A percentile compares a stretch with the other conserved stretches of the same genome.
Conservation (phyloP, 2,113 vertebrate genomes). For the Dissostichus mawsoni region DNA sequence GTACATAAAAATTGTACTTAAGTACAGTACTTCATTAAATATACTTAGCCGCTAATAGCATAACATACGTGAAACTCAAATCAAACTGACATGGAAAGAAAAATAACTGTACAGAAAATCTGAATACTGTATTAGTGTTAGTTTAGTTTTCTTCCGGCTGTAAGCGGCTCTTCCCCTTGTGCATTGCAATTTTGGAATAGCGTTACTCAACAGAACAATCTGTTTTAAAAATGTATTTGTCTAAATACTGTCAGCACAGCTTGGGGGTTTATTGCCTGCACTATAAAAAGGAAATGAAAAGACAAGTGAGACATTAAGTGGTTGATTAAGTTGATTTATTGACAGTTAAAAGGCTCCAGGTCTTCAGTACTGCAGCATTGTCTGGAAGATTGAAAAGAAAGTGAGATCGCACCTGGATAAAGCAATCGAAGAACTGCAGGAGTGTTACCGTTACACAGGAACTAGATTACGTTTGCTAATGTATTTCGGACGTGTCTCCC, state of each 20-base stretch:
- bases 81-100: background rate
- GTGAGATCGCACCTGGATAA: too few species aligned
- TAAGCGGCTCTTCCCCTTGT: background rate
- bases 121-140: too few species aligned
- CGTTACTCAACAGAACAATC: background rate
- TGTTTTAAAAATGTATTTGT: too few species aligned
- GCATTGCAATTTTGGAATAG: background rate
- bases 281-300: background rate
- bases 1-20: too few species aligned
- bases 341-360: background rate
- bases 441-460: too few species aligned
- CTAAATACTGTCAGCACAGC: background rate
- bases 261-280: background rate
- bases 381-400: constrained; percentile 17
- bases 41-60: too few species aligned
- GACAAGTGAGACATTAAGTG: background rate
- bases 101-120: too few species aligned
- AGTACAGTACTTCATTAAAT: too few species aligned
- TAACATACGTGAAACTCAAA: background rate
- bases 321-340: constrained; percentile 14
- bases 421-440: too few species aligned
- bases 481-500: too few species aligned
- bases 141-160: too few species aligned
- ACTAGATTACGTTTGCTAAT: too few species aligned
- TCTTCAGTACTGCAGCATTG: constrained; percentile 26